Conservation (phyloP, 2,888 invertebrate species). For the Leptopilina syphax region DNA sequence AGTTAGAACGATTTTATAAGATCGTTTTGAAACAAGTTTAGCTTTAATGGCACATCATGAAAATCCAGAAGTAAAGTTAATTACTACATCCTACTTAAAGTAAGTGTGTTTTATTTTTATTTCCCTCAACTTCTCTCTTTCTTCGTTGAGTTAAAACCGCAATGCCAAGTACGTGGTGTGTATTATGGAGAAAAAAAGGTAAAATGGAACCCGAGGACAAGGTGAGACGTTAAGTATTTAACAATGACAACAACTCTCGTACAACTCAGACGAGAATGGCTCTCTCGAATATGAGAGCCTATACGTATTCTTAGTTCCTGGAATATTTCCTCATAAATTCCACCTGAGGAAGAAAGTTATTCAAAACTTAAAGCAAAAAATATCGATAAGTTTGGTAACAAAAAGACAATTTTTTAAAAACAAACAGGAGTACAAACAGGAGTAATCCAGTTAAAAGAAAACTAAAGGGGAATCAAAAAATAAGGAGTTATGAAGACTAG, state of each 20-base stretch:
- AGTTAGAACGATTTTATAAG: not conserved
- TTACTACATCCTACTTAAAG: constrained; percentile 5
- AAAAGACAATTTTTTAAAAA: not conserved
- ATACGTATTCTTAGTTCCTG: not conserved
- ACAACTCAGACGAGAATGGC: not conserved
- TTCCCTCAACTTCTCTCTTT: too few relatives aligned
- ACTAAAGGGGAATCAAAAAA: not conserved
- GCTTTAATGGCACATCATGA: constrained; percentile 10
- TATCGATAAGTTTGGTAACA: not conserved
- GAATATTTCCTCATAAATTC: constrained; percentile 3
- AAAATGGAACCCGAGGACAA: constrained; percentile 9
- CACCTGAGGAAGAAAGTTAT: constrained; percentile 4
- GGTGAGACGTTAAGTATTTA: constrained; percentile 29
- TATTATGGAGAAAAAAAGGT: not conserved
- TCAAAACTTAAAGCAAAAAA: not conserved
- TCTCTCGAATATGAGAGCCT: not conserved
- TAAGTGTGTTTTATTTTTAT: not conserved
- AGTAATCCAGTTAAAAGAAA: not conserved
- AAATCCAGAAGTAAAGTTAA: constrained; percentile 23
- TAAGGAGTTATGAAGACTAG: too few relatives aligned
- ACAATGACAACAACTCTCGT: constrained; percentile 3
- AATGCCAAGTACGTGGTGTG: constrained; percentile 14
- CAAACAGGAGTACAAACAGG: not conserved
- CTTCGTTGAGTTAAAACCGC: not conserved
- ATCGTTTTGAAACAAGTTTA: not conserved